Base-by-base conservation (phyloP, 35 echinoderm and acorn worm species). In the Holothuria glaberrima region DNA sequence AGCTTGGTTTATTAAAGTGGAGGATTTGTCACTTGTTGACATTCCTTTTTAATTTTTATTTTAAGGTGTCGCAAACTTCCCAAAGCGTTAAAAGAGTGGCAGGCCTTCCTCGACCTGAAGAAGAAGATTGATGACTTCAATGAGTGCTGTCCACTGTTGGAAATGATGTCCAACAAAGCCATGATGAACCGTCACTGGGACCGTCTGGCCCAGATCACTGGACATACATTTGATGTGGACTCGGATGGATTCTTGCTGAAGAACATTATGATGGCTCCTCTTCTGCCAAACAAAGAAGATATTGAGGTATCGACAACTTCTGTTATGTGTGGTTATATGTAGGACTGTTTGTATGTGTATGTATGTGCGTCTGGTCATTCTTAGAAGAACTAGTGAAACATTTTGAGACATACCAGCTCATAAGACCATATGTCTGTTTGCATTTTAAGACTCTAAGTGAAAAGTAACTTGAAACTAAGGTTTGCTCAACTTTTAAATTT, bases 101-200 rank as follows among this genome's bases (percentile, higher is more conserved):
- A 94, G 85, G 97, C 97, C 48, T 99, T 99, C 91, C 75, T 99
- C 46, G 97, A 99, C 60, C 88, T 99, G 14, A 99, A 99, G 93
- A 92, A 99, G 91, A 99, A 94, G 91, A 99, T 99, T 30, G 97
- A 99, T 57, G 97, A 99, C 85, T 99, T 99, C 88, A 99, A 90
- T 48, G 97, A 99, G 45, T 95, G 93, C 68, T 99, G 97, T 58
- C 97, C 97, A 12, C 91, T 99, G 20, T 67, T 99, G 85, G 97
- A 99, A 88, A 94, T 99, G 91, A 99, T 99, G 97, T 82, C 97
- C 66, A 93, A 94, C 83, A 99, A 99, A 89, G 93, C 97, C 16
- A 98, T 99, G 97, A 93, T 95, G 93, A 93, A 72, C 4, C 87
- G 97, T 20, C 97, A 99, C 77, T 99, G 97, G 97, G 93, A 99